Base-by-base conservation (phyloP, 2,113 vertebrate genomes). In the Phylloscopus trochiloides region DNA sequence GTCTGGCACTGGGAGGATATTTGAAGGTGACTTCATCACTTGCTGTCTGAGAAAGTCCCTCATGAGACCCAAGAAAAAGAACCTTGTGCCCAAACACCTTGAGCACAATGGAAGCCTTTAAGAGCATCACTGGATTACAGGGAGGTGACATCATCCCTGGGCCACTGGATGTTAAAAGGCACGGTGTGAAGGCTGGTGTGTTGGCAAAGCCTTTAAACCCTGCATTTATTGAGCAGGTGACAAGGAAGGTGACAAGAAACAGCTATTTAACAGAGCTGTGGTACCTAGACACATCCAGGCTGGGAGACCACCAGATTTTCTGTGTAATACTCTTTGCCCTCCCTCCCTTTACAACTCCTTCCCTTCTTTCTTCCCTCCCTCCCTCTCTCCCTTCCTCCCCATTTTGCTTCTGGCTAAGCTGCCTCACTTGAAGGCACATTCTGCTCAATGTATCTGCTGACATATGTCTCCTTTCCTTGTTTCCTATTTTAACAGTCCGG, bases 91-190 rank as follows among this genome's bases (percentile, higher is more conserved):
- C 82, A 47, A 75, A 47, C 8, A 24, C 31, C 1, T 4, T 0
- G 1, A 86, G 73, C 26, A n/a, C 15, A 31, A 83, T 0, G 0
- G 55, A 55, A 59, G 45, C 19, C 63, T 66, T 36, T 13, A 19
- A 73, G 82, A 1, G 8, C 19, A 9, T 29, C 43, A 17, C 32
- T 57, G n/a, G 38, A 26, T 71, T 62, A 50, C 40, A 40, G 9
- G 51, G 47, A 74, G 22, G 65, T 4, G 2, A 36, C 88, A 58
- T 31, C 14, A 58, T 48, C 43, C 36, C 14, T 6, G 9, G 50
- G 65, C 51, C 51, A 22, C 19, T 18, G 52, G 22, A 32, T 47
- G 28, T 22, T 57, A 83, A n/a, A 70, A 77, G 38, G 14, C 72
- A 34, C 2, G 3, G 28, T 36, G 51, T 71, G 45, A 82, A 88